phyloP scores from a whole-genome alignment of 1,140 invertebrate species.

The Drosophila micromelanica region DNA sequence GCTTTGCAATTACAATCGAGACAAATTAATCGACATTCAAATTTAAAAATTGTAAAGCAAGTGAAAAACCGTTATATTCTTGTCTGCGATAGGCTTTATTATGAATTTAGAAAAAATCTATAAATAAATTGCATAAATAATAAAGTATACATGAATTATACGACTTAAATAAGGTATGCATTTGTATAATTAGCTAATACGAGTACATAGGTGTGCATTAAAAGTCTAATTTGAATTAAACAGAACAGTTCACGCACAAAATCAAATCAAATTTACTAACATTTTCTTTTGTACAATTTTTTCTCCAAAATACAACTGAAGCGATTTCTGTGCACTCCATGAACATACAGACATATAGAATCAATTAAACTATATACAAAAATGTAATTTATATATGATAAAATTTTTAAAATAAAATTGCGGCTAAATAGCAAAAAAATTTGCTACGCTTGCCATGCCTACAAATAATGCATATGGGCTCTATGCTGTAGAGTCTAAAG shows the following conservation, averaged over 20 bases:
- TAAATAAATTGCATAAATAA: slow-evolving; percentile 77
- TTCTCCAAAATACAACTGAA: slow-evolving; percentile 1
- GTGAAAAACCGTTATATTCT: neutral
- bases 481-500: slow-evolving; percentile 43
- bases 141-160: slow-evolving; percentile 60
- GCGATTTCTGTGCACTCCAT: slow-evolving; percentile 38
- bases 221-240: slow-evolving; percentile 59
- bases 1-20: neutral
- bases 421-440: slow-evolving; percentile 28
- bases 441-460: slow-evolving; percentile 25
- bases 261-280: slow-evolving; percentile 6
- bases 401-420: slow-evolving; percentile 34
- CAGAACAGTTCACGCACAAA: slow-evolving; percentile 47
- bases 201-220: slow-evolving; percentile 38
- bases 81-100: slow-evolving; percentile 60
- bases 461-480: slow-evolving; percentile 15
- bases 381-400: slow-evolving; percentile 17
- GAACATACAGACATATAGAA: slow-evolving; percentile 59
- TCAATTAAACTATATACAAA: slow-evolving; percentile 64
- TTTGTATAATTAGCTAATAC: slow-evolving; percentile 65
- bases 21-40: neutral
- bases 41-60: neutral
- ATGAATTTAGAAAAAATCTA: slow-evolving; percentile 62
- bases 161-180: slow-evolving; percentile 57
- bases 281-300: slow-evolving; percentile 24